phyloP scores from a whole-genome alignment of 2,888 invertebrate genomes.

The Malachius bipustulatus region DNA sequence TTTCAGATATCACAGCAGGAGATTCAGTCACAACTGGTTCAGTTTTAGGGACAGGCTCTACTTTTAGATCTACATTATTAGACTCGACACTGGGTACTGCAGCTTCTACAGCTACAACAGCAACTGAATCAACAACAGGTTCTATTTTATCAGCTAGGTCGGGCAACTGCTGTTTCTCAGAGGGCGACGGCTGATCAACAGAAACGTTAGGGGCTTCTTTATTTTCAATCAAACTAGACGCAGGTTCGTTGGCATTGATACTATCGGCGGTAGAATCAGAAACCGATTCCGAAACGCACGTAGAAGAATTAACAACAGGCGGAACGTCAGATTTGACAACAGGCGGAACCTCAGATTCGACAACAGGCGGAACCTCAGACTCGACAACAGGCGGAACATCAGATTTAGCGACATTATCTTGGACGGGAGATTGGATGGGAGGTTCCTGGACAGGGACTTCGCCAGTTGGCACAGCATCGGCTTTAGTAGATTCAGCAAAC shows the following conservation, averaged over 20 bases:
- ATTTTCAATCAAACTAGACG: conserved; percentile 4
- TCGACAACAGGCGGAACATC: conserved; percentile 8
- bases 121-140: no score
- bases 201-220: conserved; percentile 8
- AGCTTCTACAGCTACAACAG: conserved; percentile 15
- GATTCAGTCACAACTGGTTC: conserved; percentile 10
- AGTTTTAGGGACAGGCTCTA: no score
- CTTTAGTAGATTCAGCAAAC: conserved; percentile 59
- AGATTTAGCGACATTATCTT: neutral
- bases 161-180: no score
- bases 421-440: conserved; percentile 7
- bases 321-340: neutral
- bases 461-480: conserved; percentile 36
- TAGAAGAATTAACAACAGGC: conserved; percentile 7
- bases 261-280: conserved; percentile 4
- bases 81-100: no score
- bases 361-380: conserved; percentile 4
- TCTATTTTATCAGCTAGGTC: no score
- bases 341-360: conserved; percentile 3
- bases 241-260: conserved; percentile 1
- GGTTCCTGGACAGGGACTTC: conserved; percentile 11
- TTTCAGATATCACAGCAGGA: no score
- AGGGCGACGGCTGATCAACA: no score
- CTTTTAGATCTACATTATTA: no score
- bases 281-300: conserved; percentile 10